Conservation (phyloP, 2,113 vertebrate species). For the Tor tambroides region DNA sequence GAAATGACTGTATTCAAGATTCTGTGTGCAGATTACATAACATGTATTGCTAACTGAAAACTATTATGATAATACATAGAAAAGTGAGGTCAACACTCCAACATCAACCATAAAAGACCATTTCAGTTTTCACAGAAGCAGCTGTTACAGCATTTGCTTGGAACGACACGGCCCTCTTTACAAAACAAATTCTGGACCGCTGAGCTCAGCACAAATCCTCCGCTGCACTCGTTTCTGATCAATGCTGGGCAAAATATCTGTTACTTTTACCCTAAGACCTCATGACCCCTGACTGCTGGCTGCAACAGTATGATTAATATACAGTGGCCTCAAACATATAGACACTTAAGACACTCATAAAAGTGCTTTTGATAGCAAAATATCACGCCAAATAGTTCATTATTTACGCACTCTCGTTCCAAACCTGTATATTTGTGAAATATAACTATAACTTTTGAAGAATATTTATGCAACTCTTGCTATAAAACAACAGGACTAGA, state of each 20-base stretch:
- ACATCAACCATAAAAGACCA: neutral
- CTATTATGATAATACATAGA: neutral
- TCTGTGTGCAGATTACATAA: neutral
- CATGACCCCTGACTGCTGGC: neutral
- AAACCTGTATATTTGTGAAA: neutral
- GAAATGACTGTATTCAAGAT: neutral
- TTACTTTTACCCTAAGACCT: neutral
- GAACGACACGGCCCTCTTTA: neutral
- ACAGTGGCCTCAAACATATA: neutral
- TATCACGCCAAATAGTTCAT: neutral
- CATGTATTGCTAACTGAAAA: neutral
- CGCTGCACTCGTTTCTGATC: neutral
- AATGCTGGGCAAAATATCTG: neutral
- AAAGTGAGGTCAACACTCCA: neutral
- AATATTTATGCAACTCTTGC: neutral
- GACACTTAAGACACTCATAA: neutral
- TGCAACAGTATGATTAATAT: neutral
- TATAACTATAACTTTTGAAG: neutral
- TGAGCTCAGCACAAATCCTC: slow-evolving; percentile 27
- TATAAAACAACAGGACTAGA: neutral
- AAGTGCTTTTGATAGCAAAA: neutral
- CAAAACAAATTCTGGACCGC: neutral
- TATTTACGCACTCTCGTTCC: neutral
- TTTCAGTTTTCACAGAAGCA: neutral
- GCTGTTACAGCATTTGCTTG: slow-evolving; percentile 7